Conservation (phyloP, 2,888 invertebrate species). For the Drosophila nr. medialis region DNA sequence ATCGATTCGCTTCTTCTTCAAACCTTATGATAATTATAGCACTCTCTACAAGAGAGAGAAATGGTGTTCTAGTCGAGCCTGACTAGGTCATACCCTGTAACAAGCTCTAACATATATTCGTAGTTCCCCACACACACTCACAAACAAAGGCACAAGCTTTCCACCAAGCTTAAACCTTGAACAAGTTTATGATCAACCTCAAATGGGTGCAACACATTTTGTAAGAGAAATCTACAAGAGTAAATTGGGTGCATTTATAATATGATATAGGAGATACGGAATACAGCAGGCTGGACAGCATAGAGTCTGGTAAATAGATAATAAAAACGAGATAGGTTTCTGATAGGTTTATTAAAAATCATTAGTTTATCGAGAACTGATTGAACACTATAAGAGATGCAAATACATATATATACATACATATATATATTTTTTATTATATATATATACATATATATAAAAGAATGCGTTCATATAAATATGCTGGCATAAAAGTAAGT, state of each 20-base stretch:
- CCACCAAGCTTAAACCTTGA: not conserved
- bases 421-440: not conserved
- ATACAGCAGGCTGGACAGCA: not conserved
- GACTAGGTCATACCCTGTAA: too few relatives aligned
- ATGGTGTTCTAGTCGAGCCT: not conserved
- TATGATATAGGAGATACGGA: constrained; percentile 20
- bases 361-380: not conserved
- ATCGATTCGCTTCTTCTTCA: not conserved
- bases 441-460: not conserved
- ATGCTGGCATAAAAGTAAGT: constrained; percentile 47
- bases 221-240: not conserved
- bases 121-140: too few relatives aligned
- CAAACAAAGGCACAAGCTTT: not conserved
- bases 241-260: constrained; percentile 46
- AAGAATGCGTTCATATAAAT: constrained; percentile 1
- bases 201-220: not conserved
- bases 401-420: not conserved
- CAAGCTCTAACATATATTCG: too few relatives aligned
- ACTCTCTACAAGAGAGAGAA: not conserved
- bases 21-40: not conserved
- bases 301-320: constrained; percentile 6
- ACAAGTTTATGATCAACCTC: too few relatives aligned
- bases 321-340: not conserved
- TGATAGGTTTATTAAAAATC: not conserved
- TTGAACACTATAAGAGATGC: not conserved